Conservation (phyloP, 2,888 invertebrate genomes). For the Trachelus stipa region DNA sequence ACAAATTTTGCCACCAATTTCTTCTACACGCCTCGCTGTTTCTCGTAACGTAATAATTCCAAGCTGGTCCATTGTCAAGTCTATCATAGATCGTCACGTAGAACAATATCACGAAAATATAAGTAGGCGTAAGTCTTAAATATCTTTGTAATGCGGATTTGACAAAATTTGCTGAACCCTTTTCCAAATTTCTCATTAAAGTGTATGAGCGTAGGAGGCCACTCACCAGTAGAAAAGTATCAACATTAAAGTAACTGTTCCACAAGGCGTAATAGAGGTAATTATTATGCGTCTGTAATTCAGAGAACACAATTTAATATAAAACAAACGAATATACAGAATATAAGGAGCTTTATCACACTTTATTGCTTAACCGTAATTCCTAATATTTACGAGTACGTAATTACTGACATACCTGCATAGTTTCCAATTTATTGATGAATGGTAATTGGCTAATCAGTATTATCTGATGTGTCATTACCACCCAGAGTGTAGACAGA, state of each 20-base stretch:
- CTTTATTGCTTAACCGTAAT: background rate
- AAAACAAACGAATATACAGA: background rate
- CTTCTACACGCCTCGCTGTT: slow-evolving; percentile 70
- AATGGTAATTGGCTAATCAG: slow-evolving; percentile 23
- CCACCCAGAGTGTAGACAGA: slow-evolving; percentile 27
- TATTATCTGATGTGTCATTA: slow-evolving; percentile 33
- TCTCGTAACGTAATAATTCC: slow-evolving; percentile 69
- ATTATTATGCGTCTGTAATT: slow-evolving; percentile 21
- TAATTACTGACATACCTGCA: slow-evolving; percentile 14
- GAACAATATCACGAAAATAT: slow-evolving; percentile 75
- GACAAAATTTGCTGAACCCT: slow-evolving; percentile 56
- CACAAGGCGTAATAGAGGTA: slow-evolving; percentile 18
- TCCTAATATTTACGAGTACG: background rate
- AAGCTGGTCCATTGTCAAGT: slow-evolving; percentile 78
- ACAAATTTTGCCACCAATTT: slow-evolving; percentile 78
- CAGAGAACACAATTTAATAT: background rate
- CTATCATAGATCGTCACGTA: slow-evolving; percentile 77
- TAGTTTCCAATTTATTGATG: slow-evolving; percentile 21
- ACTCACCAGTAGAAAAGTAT: slow-evolving; percentile 76
- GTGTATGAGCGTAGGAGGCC: slow-evolving; percentile 76
- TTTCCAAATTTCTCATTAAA: slow-evolving; percentile 73
- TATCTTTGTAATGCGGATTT: slow-evolving; percentile 26
- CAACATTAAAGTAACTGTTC: slow-evolving; percentile 64
- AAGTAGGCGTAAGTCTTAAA: slow-evolving; percentile 77
- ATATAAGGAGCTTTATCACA: background rate